Percentiles rank a stretch among this genome's conserved stretches.
These are phyloP conservation scores for Odontophorus gujanensis DNA, from an alignment of 2,113 vertebrate genomes.

Conservation along the genomic window DNA sequence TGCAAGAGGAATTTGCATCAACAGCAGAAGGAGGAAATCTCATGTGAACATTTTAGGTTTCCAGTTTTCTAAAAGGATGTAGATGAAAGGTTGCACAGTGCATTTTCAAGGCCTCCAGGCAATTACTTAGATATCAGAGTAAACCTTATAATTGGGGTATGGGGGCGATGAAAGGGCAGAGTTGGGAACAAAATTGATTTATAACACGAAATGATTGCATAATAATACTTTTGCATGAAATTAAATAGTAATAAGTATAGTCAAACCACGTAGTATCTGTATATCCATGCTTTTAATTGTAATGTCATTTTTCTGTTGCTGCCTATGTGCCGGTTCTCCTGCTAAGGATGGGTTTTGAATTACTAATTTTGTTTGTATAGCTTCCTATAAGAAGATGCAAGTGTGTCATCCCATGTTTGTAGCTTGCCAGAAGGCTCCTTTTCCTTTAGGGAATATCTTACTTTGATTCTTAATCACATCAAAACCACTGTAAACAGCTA, in stretches of 20 bases:
- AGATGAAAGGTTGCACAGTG: slow-evolving; percentile 50
- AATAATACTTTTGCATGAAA: slow-evolving; percentile 55
- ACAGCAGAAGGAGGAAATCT: slow-evolving; percentile 41
- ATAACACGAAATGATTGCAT: slow-evolving; percentile 50
- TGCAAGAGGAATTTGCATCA: slow-evolving; percentile 48
- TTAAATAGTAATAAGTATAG: slow-evolving; percentile 7
- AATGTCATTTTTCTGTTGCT: slow-evolving; percentile 6
- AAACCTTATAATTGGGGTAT: slow-evolving; percentile 52
- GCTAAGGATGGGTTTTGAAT: slow-evolving; percentile 11
- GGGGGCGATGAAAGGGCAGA: slow-evolving; percentile 54
- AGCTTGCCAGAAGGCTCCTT: not conserved
- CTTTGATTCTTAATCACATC: slow-evolving; percentile 27
- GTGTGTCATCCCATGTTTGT: slow-evolving; percentile 36
- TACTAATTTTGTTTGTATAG: slow-evolving; percentile 25
- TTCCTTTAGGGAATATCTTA: slow-evolving; percentile 26
- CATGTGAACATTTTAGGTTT: slow-evolving; percentile 44
- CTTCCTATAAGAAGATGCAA: slow-evolving; percentile 23
- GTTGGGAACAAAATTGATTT: slow-evolving; percentile 51
- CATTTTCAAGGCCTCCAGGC: slow-evolving; percentile 47
- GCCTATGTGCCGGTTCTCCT: not conserved
- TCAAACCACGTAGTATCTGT: not conserved
- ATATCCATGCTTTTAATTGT: not conserved
- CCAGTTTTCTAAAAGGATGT: slow-evolving; percentile 41
- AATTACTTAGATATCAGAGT: slow-evolving; percentile 52
- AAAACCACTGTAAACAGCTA: not conserved